Conservation (phyloP, 1,140 invertebrate species). For the Pygmarrhopalites habei region DNA sequence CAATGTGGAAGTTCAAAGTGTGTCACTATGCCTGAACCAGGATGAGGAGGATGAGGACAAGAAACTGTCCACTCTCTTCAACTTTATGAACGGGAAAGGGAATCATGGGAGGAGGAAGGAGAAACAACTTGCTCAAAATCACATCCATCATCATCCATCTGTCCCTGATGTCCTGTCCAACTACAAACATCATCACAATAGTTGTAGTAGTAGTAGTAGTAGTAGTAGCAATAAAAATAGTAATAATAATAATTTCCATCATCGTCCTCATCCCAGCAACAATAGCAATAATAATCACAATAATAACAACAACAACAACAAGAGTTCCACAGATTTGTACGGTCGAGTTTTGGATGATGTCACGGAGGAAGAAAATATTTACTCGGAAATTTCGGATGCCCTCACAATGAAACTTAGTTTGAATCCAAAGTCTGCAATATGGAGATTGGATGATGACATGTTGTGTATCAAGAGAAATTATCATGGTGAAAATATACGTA, state of each 20-base stretch:
- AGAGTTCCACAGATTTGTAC: constrained; percentile 25
- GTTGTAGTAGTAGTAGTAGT: background rate
- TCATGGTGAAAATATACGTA: no score
- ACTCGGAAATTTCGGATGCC: constrained; percentile 35
- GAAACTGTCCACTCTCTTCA: constrained; percentile 37
- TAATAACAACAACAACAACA: constrained; percentile 13
- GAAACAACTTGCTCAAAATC: background rate
- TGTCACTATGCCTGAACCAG: constrained; percentile 33
- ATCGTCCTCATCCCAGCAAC: background rate
- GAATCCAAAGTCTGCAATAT: constrained; percentile 28
- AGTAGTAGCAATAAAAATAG: background rate
- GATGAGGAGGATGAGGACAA: constrained; percentile 37
- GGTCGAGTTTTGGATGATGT: constrained; percentile 36
- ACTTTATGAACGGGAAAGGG: constrained; percentile 27
- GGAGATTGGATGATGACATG: no score
- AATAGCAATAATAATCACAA: constrained; percentile 11
- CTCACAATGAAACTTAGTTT: constrained; percentile 30
- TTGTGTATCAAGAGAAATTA: no score
- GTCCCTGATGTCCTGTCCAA: constrained; percentile 29
- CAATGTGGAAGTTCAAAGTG: constrained; percentile 38
- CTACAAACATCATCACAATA: constrained; percentile 12
- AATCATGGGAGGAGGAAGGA: background rate
- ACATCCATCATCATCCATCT: constrained; percentile 17
- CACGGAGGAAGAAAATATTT: constrained; percentile 37
- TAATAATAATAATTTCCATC: background rate